Base-by-base conservation (phyloP, 2,797 vertebrate species). In the Gorsachius magnificus region DNA sequence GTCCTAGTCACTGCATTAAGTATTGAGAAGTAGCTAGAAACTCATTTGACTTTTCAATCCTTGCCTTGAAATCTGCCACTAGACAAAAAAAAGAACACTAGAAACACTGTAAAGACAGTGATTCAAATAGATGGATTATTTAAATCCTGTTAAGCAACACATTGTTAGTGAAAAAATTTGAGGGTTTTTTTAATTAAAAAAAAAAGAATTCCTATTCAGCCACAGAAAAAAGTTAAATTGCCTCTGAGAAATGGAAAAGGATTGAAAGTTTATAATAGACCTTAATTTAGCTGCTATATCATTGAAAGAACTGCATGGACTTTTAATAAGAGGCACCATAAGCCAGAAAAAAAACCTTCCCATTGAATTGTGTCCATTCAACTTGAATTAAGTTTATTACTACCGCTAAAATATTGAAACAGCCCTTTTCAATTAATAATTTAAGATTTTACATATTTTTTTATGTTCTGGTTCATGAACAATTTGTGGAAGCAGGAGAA, bases 21-120 rank as follows among this genome's bases (percentile, higher is more conserved):
- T 36, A 81, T 6, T 54, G 41, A 69, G 48, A 69, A 81, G 18
- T 26, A 87, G 29, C n/a, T 63, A 58, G 24, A 38, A 82, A 91
- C 36, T 80, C 14, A 70, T 50, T 74, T 58, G 72, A 50, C 29
- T 58, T 87, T 54, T 60, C 14, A 50, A 25, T 33, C 46, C 17
- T 54, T 54, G 45, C 35, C 46, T 54, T n/a, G 15, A 87, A 68
- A 41, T 51, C 36, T 56, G 16, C 41, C 60, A 74, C 29, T 56
- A 38, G 20, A 50, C 20, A 31, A 74, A 43, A 61, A 48, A 48
- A 26, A 25, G 2, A 46, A 20, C 36, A 29, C 9, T 15, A 56
- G 38, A 68, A 72, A n/a, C 0, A 2, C 68, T 0, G 1, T 50
- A 36, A 56, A 76, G 29, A 41, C 2, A 66, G 53, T 6, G 12